Evolutionary conservation across 2,797 vertebrate species (phyloP), one percentile per base, ranked within the genome.

Genomic region (Sebastes nivosus): DNA sequence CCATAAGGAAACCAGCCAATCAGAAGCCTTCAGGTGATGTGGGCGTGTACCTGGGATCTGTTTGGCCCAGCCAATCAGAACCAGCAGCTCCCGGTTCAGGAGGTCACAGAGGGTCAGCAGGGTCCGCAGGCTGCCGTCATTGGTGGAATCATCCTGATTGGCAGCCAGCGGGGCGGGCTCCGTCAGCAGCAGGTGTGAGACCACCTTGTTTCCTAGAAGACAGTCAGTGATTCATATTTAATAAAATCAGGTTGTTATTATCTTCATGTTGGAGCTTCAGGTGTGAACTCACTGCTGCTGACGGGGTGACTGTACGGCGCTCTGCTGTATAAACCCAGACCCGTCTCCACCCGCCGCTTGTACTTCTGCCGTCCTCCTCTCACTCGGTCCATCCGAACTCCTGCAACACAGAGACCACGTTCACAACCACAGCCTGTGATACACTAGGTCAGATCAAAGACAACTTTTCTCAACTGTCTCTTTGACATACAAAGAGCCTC

Each of bases 281-380:
- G 6, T 1, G 9, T 27, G 71, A 1, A 87, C 94, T 92, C 83
- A 96, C 96, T 73, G 70, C 87, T 75, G 88, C 65, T n/a, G 59
- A 20, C n/a, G 2, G 82, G n/a, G 25, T 85, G 88, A 22, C 74
- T 27, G 77, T 76, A 89, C 1, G 87, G 73, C 6, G 71, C 50
- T 52, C 79, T 92, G 29, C 58, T 18, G 80, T 85, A 89, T 0
- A 77, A 52, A 29, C 81, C 22, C 2, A 84, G 81, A 0, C 88
- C 89, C 0, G 83, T 50, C 64, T 96, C 95, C 71, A 80, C 64
- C 16, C 93, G 79, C 16, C 93, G 80, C 89, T 92, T 95, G 82
- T 96, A 96, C 77, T 95, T 96, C 90, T 96, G 95, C 1, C 96
- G 88, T 0, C 96, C 96, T n/a, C 96, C 96, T 81, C 96, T 77